phyloP scores from a whole-genome alignment of 2,888 invertebrate species.

The Archaeoteleia sp. region DNA sequence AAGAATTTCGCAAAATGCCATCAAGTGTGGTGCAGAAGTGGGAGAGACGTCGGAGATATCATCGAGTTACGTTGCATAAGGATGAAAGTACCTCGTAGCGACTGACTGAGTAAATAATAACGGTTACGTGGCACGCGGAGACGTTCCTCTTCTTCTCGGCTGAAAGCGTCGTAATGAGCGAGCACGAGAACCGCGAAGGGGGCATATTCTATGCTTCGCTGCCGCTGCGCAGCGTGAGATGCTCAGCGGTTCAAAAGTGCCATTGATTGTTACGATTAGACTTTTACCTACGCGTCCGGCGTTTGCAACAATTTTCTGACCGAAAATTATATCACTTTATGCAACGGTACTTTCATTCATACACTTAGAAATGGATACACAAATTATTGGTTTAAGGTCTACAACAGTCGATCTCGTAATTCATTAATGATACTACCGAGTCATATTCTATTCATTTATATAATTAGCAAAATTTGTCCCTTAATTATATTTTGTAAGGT shows the following conservation, averaged over 20 bases:
- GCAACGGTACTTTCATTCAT: too few relatives aligned
- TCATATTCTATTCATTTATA: too few relatives aligned
- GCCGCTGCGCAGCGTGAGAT: constrained; percentile 42
- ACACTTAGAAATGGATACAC: too few relatives aligned
- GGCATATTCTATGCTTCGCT: constrained; percentile 38
- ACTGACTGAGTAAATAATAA: constrained; percentile 73
- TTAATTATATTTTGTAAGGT: too few relatives aligned
- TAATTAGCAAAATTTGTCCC: too few relatives aligned
- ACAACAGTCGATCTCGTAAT: too few relatives aligned
- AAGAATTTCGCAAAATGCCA: constrained; percentile 28
- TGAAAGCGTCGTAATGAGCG: constrained; percentile 52
- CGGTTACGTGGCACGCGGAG: constrained; percentile 67
- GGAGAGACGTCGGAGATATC: constrained; percentile 59
- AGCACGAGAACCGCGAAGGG: constrained; percentile 34
- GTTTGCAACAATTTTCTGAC: too few relatives aligned
- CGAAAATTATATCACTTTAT: too few relatives aligned
- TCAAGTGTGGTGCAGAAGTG: constrained; percentile 28
- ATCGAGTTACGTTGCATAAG: constrained; percentile 69
- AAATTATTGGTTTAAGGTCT: too few relatives aligned
- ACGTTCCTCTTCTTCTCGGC: constrained; percentile 54
- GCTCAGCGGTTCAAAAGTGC: constrained; percentile 30
- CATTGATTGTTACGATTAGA: constrained; percentile 25
- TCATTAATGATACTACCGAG: too few relatives aligned
- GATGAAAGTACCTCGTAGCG: constrained; percentile 69
- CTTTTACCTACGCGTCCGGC: constrained; percentile 7